Evolutionary conservation across 2,888 invertebrate genomes (phyloP).

Genomic region (Tenthredo amoena): DNA sequence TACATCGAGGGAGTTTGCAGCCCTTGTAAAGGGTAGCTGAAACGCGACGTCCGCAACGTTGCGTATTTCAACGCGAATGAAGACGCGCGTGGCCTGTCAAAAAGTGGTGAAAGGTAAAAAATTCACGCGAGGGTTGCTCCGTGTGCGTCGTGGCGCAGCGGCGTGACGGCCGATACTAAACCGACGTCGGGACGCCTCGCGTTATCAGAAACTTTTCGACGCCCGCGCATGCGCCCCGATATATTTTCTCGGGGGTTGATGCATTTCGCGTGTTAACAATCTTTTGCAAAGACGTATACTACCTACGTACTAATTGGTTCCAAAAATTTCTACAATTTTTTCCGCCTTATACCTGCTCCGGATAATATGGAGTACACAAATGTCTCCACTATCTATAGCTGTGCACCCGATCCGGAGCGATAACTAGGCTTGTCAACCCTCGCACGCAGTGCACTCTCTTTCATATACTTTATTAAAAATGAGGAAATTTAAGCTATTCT

Average conservation of each 20-base stretch:
- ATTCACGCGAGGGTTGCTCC: conserved; percentile 32
- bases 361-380: background rate
- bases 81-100: conserved; percentile 41
- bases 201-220: conserved; percentile 70
- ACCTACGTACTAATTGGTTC: background rate
- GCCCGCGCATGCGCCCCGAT: conserved; percentile 64
- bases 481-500: background rate
- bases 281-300: background rate
- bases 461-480: background rate
- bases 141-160: conserved; percentile 67
- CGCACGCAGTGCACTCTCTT: background rate
- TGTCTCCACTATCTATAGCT: background rate
- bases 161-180: conserved; percentile 71
- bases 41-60: background rate
- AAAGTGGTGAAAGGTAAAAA: conserved; percentile 7
- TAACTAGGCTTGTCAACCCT: background rate
- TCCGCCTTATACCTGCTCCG: background rate
- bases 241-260: conserved; percentile 16
- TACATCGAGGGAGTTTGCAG: background rate
- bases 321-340: background rate
- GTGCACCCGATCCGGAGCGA: background rate
- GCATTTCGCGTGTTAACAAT: background rate
- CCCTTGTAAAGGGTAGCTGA: background rate
- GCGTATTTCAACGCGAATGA: background rate
- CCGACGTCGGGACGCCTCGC: conserved; percentile 64